These are phyloP conservation scores for Tupaia chinensis DNA, from an alignment of 2,113 vertebrate genomes.

Conservation along the genomic window DNA sequence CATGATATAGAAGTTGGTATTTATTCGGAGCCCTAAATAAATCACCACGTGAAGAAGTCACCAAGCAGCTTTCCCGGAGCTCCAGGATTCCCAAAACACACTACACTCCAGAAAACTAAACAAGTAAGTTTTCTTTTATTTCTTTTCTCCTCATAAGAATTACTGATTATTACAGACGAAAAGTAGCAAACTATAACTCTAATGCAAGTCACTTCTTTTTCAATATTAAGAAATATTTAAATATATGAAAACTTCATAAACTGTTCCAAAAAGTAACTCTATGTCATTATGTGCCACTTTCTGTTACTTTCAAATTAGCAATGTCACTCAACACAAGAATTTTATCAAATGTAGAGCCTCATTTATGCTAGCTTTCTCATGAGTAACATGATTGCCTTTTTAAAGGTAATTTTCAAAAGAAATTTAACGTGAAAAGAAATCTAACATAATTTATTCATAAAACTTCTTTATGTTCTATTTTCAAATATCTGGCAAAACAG, in stretches of 20 bases:
- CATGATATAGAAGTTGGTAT: neutral
- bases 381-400: neutral
- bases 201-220: neutral
- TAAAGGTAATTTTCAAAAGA: neutral
- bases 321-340: neutral
- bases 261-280: neutral
- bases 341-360: neutral
- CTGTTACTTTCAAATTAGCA: neutral
- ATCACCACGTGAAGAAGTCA: neutral
- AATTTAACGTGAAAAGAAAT: constrained; percentile 21
- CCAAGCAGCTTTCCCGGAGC: neutral
- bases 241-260: neutral
- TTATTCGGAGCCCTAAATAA: neutral
- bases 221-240: constrained; percentile 33
- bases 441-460: constrained; percentile 14
- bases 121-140: neutral
- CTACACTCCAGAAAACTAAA: neutral
- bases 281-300: neutral
- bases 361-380: constrained; percentile 1
- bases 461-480: neutral
- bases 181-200: neutral
- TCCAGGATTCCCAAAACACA: neutral
- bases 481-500: neutral
- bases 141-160: constrained; percentile 9
- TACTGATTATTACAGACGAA: neutral